Evolutionary conservation across 2,888 invertebrate genomes (phyloP).

Genomic region (Drosophila mulleri): DNA sequence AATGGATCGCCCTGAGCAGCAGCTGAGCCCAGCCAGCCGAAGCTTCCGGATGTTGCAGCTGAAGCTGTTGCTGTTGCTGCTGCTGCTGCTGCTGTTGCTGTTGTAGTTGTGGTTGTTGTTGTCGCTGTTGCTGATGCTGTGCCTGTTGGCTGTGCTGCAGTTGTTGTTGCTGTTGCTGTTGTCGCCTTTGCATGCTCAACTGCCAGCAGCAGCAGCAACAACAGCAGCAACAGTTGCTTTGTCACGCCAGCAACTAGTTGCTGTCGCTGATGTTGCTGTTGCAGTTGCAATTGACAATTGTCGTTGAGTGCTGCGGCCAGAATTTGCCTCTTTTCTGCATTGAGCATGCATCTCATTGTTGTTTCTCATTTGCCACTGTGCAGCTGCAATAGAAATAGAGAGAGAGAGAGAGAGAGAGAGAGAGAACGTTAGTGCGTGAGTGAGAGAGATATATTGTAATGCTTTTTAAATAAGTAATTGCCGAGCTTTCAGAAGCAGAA

Average conservation of each 20-base stretch:
- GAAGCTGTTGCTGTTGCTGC: slow-evolving; percentile 31
- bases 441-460: slow-evolving; percentile 28
- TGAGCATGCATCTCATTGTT: slow-evolving; percentile 84
- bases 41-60: slow-evolving; percentile 22
- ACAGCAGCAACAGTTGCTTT: slow-evolving; percentile 39
- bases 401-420: slow-evolving; percentile 2
- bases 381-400: slow-evolving; percentile 46
- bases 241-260: slow-evolving; percentile 63
- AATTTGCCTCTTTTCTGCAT: slow-evolving; percentile 74
- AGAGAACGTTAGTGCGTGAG: background rate
- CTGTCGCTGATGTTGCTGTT: slow-evolving; percentile 39
- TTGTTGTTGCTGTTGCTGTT: slow-evolving; percentile 42
- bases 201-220: slow-evolving; percentile 58
- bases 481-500: slow-evolving; percentile 7
- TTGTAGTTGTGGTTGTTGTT: slow-evolving; percentile 30
- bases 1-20: slow-evolving; percentile 61
- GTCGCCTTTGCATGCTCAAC: slow-evolving; percentile 63
- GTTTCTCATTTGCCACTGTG: slow-evolving; percentile 82
- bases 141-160: slow-evolving; percentile 15
- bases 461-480: slow-evolving; percentile 43
- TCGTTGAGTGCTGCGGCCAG: slow-evolving; percentile 36
- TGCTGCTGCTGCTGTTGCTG: slow-evolving; percentile 26
- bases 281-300: slow-evolving; percentile 60
- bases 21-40: slow-evolving; percentile 30
- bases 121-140: slow-evolving; percentile 37